A percentile compares a stretch with the other conserved stretches of the same genome.
Evolutionary conservation across 2,888 invertebrate genomes (phyloP).

Genomic region (Frankliniella intonsa): DNA sequence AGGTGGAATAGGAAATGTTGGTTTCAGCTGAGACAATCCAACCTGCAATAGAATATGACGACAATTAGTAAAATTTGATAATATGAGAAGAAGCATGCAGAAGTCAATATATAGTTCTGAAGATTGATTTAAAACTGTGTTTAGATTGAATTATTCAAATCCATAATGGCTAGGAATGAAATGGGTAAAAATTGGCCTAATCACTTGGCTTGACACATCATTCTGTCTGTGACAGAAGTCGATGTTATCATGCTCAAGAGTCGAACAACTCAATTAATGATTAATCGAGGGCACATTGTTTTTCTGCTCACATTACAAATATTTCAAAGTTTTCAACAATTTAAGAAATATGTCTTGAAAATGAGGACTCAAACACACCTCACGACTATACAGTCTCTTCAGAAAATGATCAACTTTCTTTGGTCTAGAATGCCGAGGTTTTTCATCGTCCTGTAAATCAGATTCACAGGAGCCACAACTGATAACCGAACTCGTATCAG

Average conservation of each 20-base stretch:
- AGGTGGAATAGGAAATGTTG: constrained; percentile 2
- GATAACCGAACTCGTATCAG: neutral
- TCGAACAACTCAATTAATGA: neutral
- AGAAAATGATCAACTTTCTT: constrained; percentile 17
- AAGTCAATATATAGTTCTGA: neutral
- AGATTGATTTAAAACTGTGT: neutral
- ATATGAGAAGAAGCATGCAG: neutral
- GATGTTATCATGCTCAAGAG: neutral
- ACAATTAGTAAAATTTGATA: neutral
- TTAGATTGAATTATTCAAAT: neutral
- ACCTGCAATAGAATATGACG: neutral
- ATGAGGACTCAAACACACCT: neutral
- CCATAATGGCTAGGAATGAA: neutral
- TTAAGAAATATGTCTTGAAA: neutral
- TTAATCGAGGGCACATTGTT: neutral
- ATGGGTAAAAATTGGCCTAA: neutral
- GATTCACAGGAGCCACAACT: constrained; percentile 2
- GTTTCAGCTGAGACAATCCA: neutral
- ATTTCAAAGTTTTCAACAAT: neutral
- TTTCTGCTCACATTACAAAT: neutral
- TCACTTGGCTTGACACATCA: neutral
- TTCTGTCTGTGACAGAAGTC: neutral
- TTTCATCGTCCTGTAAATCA: neutral
- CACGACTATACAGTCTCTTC: neutral
- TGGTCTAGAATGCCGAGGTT: neutral